Percentiles rank a stretch among this genome's conserved stretches.
Conservation (phyloP, 1,140 invertebrate genomes). For the Pantala flavescens region DNA sequence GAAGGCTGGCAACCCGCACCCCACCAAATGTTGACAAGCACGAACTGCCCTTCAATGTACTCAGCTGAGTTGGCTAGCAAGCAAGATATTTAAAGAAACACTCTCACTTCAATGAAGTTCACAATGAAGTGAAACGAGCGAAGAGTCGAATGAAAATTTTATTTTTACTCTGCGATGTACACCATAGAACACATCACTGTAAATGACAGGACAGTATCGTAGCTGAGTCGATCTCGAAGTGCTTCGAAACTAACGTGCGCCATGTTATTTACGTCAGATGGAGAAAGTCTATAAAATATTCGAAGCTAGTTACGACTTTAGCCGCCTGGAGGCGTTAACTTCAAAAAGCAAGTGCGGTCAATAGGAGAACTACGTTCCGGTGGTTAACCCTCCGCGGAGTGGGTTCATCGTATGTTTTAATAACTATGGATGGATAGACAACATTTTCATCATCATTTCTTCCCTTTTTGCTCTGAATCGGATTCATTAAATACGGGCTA, state of each 20-base stretch:
- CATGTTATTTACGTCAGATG: conserved; percentile 4
- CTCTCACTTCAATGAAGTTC: neutral
- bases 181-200: neutral
- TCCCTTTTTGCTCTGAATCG: too few species aligned
- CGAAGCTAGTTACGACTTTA: neutral
- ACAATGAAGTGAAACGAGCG: neutral
- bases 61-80: neutral
- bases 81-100: neutral
- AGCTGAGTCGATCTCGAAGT: neutral
- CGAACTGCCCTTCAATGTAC: neutral
- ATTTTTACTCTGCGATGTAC: neutral
- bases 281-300: neutral
- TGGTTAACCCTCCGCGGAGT: too few species aligned
- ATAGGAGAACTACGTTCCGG: neutral
- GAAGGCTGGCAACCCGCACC: too few species aligned
- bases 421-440: too few species aligned
- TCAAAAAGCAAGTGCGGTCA: neutral
- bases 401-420: too few species aligned
- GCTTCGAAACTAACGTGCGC: neutral
- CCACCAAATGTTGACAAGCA: neutral
- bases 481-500: too few species aligned
- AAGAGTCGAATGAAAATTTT: neutral
- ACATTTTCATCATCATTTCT: too few species aligned
- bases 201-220: neutral
- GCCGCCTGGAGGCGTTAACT: neutral